Evolutionary conservation across 2,797 vertebrate species (phyloP), one percentile per base, ranked within the genome.

Genomic region (Clarias pachynema): DNA sequence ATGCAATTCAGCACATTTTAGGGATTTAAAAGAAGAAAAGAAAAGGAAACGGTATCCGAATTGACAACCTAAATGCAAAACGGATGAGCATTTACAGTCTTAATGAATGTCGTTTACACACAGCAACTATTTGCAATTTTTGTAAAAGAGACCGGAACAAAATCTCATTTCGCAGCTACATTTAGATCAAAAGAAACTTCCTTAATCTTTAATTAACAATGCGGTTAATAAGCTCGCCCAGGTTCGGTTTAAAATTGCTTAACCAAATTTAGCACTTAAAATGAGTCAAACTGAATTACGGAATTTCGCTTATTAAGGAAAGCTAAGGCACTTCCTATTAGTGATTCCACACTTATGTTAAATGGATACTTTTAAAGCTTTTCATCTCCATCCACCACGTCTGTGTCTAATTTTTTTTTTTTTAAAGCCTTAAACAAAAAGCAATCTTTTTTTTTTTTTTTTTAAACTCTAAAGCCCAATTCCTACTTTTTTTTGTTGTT

Each of bases 51-150:
- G 74, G 78, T 63, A 78, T 84, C 84, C 65, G 84, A 79, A 59
- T 20, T 29, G 49, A 87, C 15, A 56, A 81, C 44, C 74, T 60
- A 77, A 63, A 40, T 26, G 26, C 29, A 78, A 75, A 74, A 79
- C 80, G 70, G 70, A 86, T 79, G 84, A 84, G 85, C 62, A 72
- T 40, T 68, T 37, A 9, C 26, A 74, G 60, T 74, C 56, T 84
- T 83, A 66, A 79, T 68, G 34, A 34, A 20, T 83, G 84, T 86
- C 79, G 78, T 87, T 88, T 84, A 80, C 82, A 63, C 59, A 78
- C 37, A 44, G 56, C 68, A 75, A 18, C 34, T 62, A 62, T 29
- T 68, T 31, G 69, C 44, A 77, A 15, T 34, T 60, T 40, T 31
- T 56, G 65, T 56, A 10, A 77, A 57, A 85, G 78, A 82, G 37